Evolutionary conservation across 2,113 vertebrate genomes (phyloP).

Genomic region (Dipodomys stephensi): DNA sequence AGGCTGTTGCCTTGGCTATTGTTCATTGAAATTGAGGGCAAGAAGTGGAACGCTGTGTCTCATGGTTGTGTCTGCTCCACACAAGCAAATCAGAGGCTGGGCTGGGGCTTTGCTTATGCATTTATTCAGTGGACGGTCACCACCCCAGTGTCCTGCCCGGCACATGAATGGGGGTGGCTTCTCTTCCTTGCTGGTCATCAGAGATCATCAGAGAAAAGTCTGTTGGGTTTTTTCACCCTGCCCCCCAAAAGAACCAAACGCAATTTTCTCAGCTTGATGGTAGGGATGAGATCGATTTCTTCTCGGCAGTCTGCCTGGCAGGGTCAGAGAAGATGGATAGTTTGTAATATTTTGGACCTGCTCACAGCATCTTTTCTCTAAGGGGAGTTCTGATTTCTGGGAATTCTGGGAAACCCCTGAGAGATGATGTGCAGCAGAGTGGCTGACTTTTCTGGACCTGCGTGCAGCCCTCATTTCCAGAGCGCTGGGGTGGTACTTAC

Average conservation of each 20-base stretch:
- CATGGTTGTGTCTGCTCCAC: constrained; percentile 31
- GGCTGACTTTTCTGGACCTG: constrained; percentile 11
- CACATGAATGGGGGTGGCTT: background rate
- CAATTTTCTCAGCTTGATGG: background rate
- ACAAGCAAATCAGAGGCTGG: background rate
- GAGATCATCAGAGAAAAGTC: background rate
- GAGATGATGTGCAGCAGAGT: background rate
- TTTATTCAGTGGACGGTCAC: fast-evolving
- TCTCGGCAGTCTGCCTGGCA: background rate
- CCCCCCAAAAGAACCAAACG: background rate
- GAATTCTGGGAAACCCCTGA: background rate
- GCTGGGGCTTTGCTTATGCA: background rate
- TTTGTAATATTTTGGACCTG: background rate
- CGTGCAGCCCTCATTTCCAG: background rate
- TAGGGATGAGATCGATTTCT: background rate
- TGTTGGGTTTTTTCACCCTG: background rate
- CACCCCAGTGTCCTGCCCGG: background rate
- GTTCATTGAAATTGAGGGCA: constrained; percentile 47
- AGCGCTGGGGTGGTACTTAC: background rate
- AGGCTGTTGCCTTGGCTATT: constrained; percentile 43
- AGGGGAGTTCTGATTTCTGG: background rate
- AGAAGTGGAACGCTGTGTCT: background rate
- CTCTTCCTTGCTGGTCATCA: background rate
- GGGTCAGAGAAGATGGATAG: background rate
- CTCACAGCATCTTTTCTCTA: background rate